Percentiles rank a stretch among this genome's conserved stretches.
Evolutionary conservation across 2,888 invertebrate genomes (phyloP).

Genomic region (Cheilosia impressa): DNA sequence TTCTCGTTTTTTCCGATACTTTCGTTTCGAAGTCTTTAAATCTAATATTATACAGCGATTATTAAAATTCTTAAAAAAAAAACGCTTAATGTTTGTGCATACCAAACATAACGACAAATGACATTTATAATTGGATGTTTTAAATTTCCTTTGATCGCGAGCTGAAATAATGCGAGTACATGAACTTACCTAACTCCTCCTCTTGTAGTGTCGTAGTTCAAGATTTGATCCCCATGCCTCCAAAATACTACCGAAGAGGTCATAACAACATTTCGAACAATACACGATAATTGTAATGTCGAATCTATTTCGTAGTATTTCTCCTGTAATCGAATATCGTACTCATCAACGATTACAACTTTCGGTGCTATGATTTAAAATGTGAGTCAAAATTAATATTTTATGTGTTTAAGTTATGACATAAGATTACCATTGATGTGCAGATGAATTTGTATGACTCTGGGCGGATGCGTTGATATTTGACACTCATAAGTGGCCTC

Average conservation of each 20-base stretch:
- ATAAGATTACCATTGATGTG: slow-evolving; percentile 83
- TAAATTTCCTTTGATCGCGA: too few relatives aligned
- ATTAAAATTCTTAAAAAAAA: too few relatives aligned
- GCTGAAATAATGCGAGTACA: too few relatives aligned
- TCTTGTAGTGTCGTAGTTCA: slow-evolving; percentile 85
- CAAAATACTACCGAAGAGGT: slow-evolving; percentile 85
- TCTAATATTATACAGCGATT: too few relatives aligned
- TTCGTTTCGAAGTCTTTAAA: too few relatives aligned
- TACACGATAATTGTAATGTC: slow-evolving; percentile 85
- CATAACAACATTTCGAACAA: slow-evolving; percentile 85
- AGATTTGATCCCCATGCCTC: slow-evolving; percentile 84
- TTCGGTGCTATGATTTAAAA: slow-evolving; percentile 83
- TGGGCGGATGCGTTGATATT: slow-evolving; percentile 85
- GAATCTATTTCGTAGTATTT: slow-evolving; percentile 86
- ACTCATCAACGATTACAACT: slow-evolving; percentile 85
- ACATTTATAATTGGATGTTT: too few relatives aligned
- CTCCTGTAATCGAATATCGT: slow-evolving; percentile 84
- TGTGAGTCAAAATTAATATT: not conserved
- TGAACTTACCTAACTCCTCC: slow-evolving; percentile 84
- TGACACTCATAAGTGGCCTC: slow-evolving; percentile 85
- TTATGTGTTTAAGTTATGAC: not conserved
- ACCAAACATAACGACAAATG: too few relatives aligned
- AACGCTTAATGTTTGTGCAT: too few relatives aligned
- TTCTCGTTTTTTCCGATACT: too few relatives aligned
- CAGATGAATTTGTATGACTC: slow-evolving; percentile 84